phyloP scores from a whole-genome alignment of 2,888 invertebrate genomes.

The Rotaria sp. region DNA sequence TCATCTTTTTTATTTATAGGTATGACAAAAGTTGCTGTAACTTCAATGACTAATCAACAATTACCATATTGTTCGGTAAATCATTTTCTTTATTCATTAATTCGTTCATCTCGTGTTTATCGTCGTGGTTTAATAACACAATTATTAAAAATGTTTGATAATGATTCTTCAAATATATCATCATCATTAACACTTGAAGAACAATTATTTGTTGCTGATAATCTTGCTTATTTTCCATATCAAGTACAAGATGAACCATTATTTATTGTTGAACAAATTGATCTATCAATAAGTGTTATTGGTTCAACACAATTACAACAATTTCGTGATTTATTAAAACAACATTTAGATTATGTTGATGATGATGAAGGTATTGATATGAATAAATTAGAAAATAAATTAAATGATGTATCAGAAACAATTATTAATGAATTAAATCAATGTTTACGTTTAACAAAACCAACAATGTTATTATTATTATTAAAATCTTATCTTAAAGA shows the following conservation, averaged over 20 bases:
- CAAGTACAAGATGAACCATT: conserved; percentile 86
- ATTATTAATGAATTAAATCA: conserved; percentile 58
- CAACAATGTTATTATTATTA: conserved; percentile 82
- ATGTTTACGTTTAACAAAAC: conserved; percentile 84
- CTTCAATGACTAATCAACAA: neutral
- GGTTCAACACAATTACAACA: conserved; percentile 89
- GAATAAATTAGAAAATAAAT: conserved; percentile 48
- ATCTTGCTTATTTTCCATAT: conserved; percentile 88
- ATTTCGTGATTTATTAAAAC: conserved; percentile 68
- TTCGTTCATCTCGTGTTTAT: conserved; percentile 84
- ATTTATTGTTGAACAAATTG: conserved; percentile 94
- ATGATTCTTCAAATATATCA: neutral
- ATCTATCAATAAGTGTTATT: conserved; percentile 87
- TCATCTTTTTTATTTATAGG: too few species aligned
- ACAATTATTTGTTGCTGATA: conserved; percentile 93
- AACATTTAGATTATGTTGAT: conserved; percentile 57
- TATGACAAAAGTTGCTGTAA: too few species aligned
- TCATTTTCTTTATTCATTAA: conserved; percentile 83
- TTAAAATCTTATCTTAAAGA: conserved; percentile 92
- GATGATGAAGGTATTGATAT: conserved; percentile 68
- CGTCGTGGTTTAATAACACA: conserved; percentile 81
- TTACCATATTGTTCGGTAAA: conserved; percentile 64
- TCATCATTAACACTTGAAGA: conserved; percentile 77
- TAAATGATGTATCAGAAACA: neutral
- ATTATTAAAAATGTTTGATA: conserved; percentile 84